A percentile compares a stretch with the other conserved stretches of the same genome.
Evolutionary conservation across 2,113 vertebrate species (phyloP).

Genomic region (Hippocampus abdominalis): DNA sequence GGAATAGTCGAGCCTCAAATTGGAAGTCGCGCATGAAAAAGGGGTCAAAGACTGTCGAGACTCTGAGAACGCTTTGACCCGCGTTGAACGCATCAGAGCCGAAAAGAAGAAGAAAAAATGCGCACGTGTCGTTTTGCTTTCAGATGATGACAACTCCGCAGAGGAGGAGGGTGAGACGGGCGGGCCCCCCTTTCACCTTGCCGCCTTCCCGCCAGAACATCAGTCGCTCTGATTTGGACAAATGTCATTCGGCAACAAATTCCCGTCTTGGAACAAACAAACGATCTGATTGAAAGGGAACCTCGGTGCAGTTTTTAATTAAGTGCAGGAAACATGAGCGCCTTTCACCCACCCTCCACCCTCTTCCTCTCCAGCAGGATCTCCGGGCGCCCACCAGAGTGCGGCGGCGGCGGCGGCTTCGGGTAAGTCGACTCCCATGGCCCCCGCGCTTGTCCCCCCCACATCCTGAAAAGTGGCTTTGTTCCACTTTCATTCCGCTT

Average conservation of each 20-base stretch:
- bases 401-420: background rate
- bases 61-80: too few relatives aligned
- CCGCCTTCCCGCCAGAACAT: background rate
- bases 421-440: background rate
- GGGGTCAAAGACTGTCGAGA: background rate
- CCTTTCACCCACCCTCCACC: background rate
- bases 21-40: background rate
- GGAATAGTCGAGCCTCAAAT: too few relatives aligned
- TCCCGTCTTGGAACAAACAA: background rate
- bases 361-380: constrained; percentile 3
- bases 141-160: background rate
- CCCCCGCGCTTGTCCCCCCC: too few relatives aligned
- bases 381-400: background rate
- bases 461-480: background rate
- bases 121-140: background rate
- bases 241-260: background rate
- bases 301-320: background rate
- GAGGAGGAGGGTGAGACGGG: constrained; percentile 5
- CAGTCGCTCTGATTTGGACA: background rate
- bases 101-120: background rate
- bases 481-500: background rate
- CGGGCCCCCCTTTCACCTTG: background rate
- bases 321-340: background rate
- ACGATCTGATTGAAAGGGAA: background rate
- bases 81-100: too few relatives aligned